Evolutionary conservation across 2,888 invertebrate genomes (phyloP).

Genomic region (Epinotia demarniana): DNA sequence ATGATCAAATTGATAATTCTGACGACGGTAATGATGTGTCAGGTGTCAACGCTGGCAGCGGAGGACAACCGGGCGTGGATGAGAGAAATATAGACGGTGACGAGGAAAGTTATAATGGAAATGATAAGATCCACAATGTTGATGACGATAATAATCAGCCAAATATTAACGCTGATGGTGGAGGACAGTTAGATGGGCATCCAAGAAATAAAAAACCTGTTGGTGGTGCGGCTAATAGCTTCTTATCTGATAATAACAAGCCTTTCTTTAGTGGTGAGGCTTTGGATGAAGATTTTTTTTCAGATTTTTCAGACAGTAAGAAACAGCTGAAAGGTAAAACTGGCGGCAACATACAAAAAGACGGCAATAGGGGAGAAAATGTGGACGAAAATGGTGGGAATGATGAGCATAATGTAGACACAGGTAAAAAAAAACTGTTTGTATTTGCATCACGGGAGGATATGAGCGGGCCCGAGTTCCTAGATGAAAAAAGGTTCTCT

Average conservation of each 20-base stretch:
- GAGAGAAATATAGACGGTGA: background rate
- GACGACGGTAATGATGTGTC: background rate
- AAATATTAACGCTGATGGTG: too few species aligned
- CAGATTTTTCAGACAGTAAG: background rate
- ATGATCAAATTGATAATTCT: background rate
- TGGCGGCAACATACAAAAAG: background rate
- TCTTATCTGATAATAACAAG: background rate
- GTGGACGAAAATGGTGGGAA: background rate
- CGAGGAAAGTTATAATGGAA: background rate
- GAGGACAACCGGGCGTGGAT: background rate
- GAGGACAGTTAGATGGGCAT: too few species aligned
- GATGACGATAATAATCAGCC: background rate
- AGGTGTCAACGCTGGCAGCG: background rate
- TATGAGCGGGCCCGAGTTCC: background rate
- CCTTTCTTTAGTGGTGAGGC: conserved; percentile 9
- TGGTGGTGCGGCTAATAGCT: background rate
- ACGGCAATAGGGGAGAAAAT: background rate
- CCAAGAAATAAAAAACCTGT: background rate
- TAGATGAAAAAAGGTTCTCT: background rate
- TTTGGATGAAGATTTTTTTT: background rate
- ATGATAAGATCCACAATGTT: background rate
- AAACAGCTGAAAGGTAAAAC: too few species aligned
- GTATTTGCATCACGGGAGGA: background rate
- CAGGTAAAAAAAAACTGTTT: background rate
- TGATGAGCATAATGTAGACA: background rate